phyloP scores from a whole-genome alignment of 2,888 invertebrate genomes.

The Chironomus tentans region DNA sequence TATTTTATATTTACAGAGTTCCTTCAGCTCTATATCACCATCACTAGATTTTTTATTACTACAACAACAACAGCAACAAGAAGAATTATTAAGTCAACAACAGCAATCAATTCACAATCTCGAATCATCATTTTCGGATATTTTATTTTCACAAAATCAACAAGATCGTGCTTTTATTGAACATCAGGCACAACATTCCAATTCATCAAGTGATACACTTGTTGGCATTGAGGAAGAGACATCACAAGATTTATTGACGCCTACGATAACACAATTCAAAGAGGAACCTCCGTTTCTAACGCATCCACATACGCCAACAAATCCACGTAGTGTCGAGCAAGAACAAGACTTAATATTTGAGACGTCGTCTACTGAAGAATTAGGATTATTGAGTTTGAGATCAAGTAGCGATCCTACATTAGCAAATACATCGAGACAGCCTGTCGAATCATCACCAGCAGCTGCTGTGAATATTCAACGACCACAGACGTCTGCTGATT shows the following conservation, averaged over 20 bases:
- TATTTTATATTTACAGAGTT: slow-evolving; percentile 37
- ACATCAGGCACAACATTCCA: slow-evolving; percentile 32
- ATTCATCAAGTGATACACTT: slow-evolving; percentile 31
- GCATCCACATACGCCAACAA: slow-evolving; percentile 28
- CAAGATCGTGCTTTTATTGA: slow-evolving; percentile 10
- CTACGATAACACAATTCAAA: slow-evolving; percentile 12
- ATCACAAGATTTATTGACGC: slow-evolving; percentile 11
- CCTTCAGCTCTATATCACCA: slow-evolving; percentile 43
- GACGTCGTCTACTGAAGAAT: slow-evolving; percentile 35
- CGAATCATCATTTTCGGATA: slow-evolving; percentile 16
- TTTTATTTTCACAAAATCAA: slow-evolving; percentile 23
- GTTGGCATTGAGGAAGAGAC: slow-evolving; percentile 26
- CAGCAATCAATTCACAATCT: slow-evolving; percentile 27
- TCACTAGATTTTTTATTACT: slow-evolving; percentile 40
- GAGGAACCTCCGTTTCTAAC: slow-evolving; percentile 6
- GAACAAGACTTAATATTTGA: slow-evolving; percentile 33
- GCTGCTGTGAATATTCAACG: slow-evolving; percentile 33
- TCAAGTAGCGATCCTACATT: slow-evolving; percentile 42
- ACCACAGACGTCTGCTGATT: slow-evolving; percentile 42
- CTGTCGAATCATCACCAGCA: slow-evolving; percentile 28
- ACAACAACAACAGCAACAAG: slow-evolving; percentile 26
- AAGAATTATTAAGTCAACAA: slow-evolving; percentile 28
- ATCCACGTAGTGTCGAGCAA: slow-evolving; percentile 33
- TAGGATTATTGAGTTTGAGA: slow-evolving; percentile 36
- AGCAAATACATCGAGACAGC: slow-evolving; percentile 30